Percentiles rank a stretch among this genome's conserved stretches.
These are phyloP conservation scores for Dasyprocta punctata DNA, from an alignment of 2,113 vertebrate species.

Conservation along the genomic window DNA sequence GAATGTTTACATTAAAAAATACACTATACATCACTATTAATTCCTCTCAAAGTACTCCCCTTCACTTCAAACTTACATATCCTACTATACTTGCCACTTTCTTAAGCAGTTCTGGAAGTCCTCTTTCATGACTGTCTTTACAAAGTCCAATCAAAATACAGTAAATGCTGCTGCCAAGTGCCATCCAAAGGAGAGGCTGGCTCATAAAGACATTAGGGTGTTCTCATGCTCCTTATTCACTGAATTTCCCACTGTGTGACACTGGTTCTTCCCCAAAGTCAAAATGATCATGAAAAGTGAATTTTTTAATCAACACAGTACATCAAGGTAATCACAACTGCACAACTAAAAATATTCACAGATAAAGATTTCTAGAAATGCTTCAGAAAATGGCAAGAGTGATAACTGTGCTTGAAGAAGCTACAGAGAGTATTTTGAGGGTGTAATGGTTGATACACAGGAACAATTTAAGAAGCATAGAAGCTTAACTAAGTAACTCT, in stretches of 20 bases:
- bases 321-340: not conserved
- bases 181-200: not conserved
- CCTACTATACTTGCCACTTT: not conserved
- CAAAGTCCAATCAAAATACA: not conserved
- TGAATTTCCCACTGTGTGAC: not conserved
- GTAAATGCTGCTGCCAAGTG: not conserved
- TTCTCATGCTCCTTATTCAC: not conserved
- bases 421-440: not conserved
- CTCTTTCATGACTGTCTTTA: not conserved
- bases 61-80: not conserved
- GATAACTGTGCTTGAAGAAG: not conserved
- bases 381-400: not conserved
- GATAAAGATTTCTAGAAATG: not conserved
- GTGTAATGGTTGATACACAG: not conserved
- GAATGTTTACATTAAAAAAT: not conserved
- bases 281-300: not conserved
- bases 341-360: not conserved
- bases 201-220: not conserved
- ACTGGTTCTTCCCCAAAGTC: not conserved
- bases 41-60: not conserved
- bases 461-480: not conserved
- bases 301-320: not conserved
- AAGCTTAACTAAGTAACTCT: not conserved
- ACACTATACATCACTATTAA: not conserved
- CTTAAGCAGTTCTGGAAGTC: not conserved